These are phyloP conservation scores for Erythrocercus mccallii DNA, from an alignment of 2,113 vertebrate genomes.

Conservation along the genomic window DNA sequence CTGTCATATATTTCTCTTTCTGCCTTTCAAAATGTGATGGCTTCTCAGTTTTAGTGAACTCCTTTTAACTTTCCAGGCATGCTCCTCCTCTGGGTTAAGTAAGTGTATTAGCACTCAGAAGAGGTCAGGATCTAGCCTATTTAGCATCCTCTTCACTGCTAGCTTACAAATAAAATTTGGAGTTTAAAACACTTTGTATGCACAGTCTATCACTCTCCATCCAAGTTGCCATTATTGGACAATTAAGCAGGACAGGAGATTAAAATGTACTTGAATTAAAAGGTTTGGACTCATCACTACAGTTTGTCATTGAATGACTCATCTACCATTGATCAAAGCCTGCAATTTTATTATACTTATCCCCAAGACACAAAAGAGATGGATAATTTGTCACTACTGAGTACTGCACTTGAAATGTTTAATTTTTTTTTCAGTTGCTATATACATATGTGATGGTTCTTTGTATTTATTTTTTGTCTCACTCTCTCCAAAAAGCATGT, in stretches of 20 bases:
- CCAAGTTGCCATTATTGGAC: background rate
- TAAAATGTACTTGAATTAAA: background rate
- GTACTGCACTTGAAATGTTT: background rate
- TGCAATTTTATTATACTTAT: background rate
- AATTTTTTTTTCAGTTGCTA: background rate
- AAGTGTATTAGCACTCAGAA: background rate
- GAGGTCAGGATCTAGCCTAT: background rate
- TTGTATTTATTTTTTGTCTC: background rate
- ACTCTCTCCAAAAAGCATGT: background rate
- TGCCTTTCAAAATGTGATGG: background rate
- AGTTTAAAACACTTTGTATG: background rate
- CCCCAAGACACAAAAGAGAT: background rate
- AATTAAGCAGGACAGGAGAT: background rate
- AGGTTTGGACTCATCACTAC: background rate
- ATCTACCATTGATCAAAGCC: background rate
- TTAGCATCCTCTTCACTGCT: background rate
- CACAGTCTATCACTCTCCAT: background rate
- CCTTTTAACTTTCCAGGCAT: background rate
- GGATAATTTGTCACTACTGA: background rate
- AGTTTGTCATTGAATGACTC: background rate
- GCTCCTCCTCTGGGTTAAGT: background rate
- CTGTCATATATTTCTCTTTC: background rate
- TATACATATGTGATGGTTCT: background rate
- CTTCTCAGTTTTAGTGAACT: background rate
- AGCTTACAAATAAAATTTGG: background rate